Percentiles rank a stretch among this genome's conserved stretches.
Conservation (phyloP, 2,888 invertebrate genomes). For the Euproctis similis region DNA sequence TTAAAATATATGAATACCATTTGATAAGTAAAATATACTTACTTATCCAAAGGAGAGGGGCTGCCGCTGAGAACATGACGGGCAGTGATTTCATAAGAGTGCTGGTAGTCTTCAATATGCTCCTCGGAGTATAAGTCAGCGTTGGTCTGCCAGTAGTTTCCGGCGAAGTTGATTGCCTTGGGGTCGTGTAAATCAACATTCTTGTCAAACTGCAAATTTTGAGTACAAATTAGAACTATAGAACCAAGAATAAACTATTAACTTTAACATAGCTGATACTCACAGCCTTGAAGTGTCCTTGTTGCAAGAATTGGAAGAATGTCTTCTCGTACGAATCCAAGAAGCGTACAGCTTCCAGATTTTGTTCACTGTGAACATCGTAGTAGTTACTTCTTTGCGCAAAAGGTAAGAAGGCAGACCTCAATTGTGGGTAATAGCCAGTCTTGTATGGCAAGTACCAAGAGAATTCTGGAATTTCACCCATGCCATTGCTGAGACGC, state of each 20-base stretch:
- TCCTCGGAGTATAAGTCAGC: constrained; percentile 56
- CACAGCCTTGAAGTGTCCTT: constrained; percentile 10
- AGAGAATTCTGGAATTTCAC: constrained; percentile 76
- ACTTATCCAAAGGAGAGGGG: constrained; percentile 38
- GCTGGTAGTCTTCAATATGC: constrained; percentile 45
- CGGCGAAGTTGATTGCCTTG: constrained; percentile 71
- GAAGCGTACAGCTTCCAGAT: constrained; percentile 1
- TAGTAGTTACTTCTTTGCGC: constrained; percentile 58
- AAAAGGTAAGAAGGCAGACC: constrained; percentile 53
- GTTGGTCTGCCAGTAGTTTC: constrained; percentile 75
- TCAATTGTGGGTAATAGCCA: constrained; percentile 42
- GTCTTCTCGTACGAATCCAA: constrained; percentile 4
- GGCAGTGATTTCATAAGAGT: constrained; percentile 77
- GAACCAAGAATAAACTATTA: background rate
- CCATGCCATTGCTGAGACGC: constrained; percentile 78
- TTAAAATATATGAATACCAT: no score
- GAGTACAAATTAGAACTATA: background rate
- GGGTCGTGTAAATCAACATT: constrained; percentile 43
- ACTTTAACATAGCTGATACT: constrained; percentile 45
- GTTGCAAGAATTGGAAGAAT: constrained; percentile 4
- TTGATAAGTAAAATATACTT: no score
- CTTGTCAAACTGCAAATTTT: constrained; percentile 1
- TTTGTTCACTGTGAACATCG: constrained; percentile 2
- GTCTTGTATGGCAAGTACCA: constrained; percentile 76
- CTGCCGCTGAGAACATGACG: constrained; percentile 55